A percentile compares a stretch with the other conserved stretches of the same genome.
These are phyloP conservation scores for Ibycter americanus DNA, from an alignment of 2,797 vertebrate species.

Conservation along the genomic window DNA sequence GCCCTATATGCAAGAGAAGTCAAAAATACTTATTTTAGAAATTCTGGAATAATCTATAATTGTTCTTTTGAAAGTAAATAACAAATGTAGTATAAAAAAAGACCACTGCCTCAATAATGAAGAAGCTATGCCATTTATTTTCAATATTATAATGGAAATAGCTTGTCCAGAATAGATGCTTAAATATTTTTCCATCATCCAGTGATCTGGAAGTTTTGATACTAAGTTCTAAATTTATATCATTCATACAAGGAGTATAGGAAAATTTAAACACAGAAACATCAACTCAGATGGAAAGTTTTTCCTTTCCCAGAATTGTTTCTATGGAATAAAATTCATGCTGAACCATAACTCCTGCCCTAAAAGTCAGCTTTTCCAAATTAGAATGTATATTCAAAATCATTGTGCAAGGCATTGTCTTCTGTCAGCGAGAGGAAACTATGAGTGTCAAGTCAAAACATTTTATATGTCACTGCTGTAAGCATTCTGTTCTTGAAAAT, in stretches of 20 bases:
- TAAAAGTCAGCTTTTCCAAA: conserved; percentile 5
- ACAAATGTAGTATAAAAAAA: neutral
- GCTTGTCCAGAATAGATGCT: neutral
- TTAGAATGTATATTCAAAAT: neutral
- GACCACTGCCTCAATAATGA: neutral
- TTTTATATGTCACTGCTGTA: neutral
- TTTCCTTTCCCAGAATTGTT: conserved; percentile 29
- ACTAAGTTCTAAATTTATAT: neutral
- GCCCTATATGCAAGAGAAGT: neutral
- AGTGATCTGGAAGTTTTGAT: conserved; percentile 31
- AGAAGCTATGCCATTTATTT: neutral
- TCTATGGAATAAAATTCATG: conserved; percentile 28
- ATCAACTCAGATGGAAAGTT: conserved; percentile 34
- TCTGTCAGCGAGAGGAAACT: neutral
- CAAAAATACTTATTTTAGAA: neutral
- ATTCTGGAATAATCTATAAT: neutral
- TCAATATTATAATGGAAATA: neutral
- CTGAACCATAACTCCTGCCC: neutral
- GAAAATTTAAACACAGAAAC: conserved; percentile 22
- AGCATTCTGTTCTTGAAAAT: neutral
- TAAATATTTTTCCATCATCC: conserved; percentile 29
- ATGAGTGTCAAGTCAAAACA: neutral
- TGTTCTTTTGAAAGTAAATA: neutral
- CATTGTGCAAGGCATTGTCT: neutral
- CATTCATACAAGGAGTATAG: neutral